Base-by-base conservation (phyloP, 2,888 invertebrate genomes). In the Anoncus sp. region DNA sequence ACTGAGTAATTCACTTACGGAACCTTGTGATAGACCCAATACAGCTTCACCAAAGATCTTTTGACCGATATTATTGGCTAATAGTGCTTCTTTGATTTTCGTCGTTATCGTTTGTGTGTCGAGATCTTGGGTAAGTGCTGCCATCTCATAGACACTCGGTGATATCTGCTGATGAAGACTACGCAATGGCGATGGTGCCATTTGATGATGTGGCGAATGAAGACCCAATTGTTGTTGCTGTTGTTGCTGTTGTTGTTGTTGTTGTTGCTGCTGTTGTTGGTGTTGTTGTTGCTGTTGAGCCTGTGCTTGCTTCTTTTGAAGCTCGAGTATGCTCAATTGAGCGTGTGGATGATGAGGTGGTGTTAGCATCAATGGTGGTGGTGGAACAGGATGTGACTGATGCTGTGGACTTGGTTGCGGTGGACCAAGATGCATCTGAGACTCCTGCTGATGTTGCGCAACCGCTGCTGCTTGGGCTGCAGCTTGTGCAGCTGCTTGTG, bases 11-110 rank as follows among this genome's bases (percentile, higher is more conserved):
- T 99, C 99, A 87, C 98, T 98, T 12, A 99, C 99, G 2, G 99
- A 98, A 12, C 98, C 99, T 92, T 99, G 99, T 0, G 98, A 98
- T 31, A 99, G 93, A 0, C 98, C 99, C 14, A 99, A 93, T 3
- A 99, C 98, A 0, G 98, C 98, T 92, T 99, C 99, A 10, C 99
- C 99, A 88, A 99, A 99, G 80, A 98, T 97, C 93, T 99, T 99
- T 92, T 99, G 99, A 3, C 99, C 99, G 84, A 99, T 98, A 89
- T 99, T 99, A 91, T 99, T 98, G 45, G 98, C 98, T 66, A 99
- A 93, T 10, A 99, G 93, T 0, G 98, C 98, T 91, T 99, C 99
- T 90, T 99, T 99, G 90, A 99, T 98, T 91, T 98, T 97, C 9
- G 98, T 98, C 2, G 99, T 99, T 86, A 99, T 98, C 20, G 96